These are phyloP conservation scores for Caenorhabditis inopinata DNA, from an alignment of 1,140 invertebrate genomes.

Conservation along the genomic window DNA sequence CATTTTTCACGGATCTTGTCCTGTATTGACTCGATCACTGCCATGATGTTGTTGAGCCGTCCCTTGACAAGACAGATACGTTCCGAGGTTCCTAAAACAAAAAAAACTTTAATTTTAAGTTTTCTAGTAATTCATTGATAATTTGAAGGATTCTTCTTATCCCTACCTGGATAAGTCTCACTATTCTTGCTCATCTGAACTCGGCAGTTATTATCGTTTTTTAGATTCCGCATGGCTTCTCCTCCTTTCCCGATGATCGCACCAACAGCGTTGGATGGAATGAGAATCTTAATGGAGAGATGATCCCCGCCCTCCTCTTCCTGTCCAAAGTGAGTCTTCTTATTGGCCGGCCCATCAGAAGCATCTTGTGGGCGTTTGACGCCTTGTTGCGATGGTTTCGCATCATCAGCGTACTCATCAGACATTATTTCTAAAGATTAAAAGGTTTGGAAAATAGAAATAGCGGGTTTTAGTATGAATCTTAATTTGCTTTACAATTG, in stretches of 20 bases:
- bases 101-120: constrained; percentile 20
- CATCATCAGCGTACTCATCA: background rate
- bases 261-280: constrained; percentile 62
- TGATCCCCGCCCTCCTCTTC: constrained; percentile 42
- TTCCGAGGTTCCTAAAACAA: constrained; percentile 84
- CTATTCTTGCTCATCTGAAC: constrained; percentile 66
- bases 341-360: constrained; percentile 57
- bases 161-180: constrained; percentile 61
- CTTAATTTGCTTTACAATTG: too few relatives aligned
- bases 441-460: background rate
- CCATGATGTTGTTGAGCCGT: constrained; percentile 85
- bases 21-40: constrained; percentile 91
- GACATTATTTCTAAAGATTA: background rate
- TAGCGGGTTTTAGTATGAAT: too few relatives aligned
- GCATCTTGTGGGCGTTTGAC: constrained; percentile 58
- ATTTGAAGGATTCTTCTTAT: too few relatives aligned
- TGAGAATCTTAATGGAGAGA: constrained; percentile 59
- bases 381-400: constrained; percentile 39
- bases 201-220: constrained; percentile 60
- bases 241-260: constrained; percentile 65
- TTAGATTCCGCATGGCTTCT: constrained; percentile 61
- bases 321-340: constrained; percentile 58
- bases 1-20: constrained; percentile 97
- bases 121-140: too few relatives aligned
- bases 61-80: constrained; percentile 94